A percentile compares a stretch with the other conserved stretches of the same genome.
Evolutionary conservation across 2,113 vertebrate genomes (phyloP).

Genomic region (Antechinus flavipes): DNA sequence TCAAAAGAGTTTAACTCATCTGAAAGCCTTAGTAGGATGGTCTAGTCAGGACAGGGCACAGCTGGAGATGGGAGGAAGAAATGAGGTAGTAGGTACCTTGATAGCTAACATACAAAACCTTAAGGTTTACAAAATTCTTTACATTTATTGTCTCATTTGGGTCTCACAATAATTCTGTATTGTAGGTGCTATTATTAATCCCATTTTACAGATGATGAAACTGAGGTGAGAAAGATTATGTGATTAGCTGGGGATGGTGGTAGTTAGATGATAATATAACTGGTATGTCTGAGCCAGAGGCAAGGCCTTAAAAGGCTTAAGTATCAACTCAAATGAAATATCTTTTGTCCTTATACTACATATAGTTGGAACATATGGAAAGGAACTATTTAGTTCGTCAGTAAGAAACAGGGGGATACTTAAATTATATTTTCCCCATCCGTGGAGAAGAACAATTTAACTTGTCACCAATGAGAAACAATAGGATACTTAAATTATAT

Average conservation of each 20-base stretch:
- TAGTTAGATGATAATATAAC: background rate
- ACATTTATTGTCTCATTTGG: background rate
- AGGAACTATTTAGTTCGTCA: background rate
- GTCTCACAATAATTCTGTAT: background rate
- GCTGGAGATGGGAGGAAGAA: background rate
- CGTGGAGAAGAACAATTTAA: background rate
- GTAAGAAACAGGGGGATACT: background rate
- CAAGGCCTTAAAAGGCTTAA: background rate
- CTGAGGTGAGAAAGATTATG: background rate
- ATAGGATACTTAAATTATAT: background rate
- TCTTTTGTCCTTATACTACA: background rate
- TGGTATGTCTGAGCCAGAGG: background rate
- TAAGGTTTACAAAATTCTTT: background rate
- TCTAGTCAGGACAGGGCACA: background rate
- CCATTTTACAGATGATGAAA: background rate
- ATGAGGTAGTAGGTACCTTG: background rate
- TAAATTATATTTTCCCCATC: background rate
- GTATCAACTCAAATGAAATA: background rate
- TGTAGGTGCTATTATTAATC: background rate
- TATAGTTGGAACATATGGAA: background rate
- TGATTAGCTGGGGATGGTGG: background rate
- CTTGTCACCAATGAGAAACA: background rate
- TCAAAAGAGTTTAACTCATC: background rate
- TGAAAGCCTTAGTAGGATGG: background rate
- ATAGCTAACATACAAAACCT: background rate